phyloP scores from a whole-genome alignment of 1,140 invertebrate species.

The Aphaenogaster ashmeadi region DNA sequence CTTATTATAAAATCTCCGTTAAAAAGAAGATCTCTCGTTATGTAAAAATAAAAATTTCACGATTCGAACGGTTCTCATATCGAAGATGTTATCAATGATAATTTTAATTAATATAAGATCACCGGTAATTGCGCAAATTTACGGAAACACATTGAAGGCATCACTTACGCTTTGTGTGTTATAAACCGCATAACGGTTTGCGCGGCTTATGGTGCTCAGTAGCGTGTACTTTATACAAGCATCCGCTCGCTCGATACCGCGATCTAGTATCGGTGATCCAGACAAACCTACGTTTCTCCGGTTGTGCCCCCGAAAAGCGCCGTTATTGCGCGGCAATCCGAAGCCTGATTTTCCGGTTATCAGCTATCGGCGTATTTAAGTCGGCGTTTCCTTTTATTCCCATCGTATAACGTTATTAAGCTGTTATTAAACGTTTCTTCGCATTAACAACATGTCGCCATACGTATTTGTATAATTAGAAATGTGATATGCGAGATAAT shows the following conservation, averaged over 20 bases:
- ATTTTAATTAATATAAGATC: constrained; percentile 52
- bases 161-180: constrained; percentile 71
- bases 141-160: constrained; percentile 62
- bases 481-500: not conserved
- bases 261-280: constrained; percentile 62
- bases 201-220: constrained; percentile 64
- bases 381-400: not conserved
- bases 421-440: not conserved
- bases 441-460: not conserved
- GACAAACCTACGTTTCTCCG: constrained; percentile 37
- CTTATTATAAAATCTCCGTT: not conserved
- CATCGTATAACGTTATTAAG: not conserved
- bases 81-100: constrained; percentile 8
- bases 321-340: constrained; percentile 19
- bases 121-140: constrained; percentile 35
- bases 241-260: constrained; percentile 62
- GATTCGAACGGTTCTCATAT: not conserved
- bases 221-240: constrained; percentile 58
- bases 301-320: constrained; percentile 33
- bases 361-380: not conserved
- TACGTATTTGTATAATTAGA: not conserved
- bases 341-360: constrained; percentile 30
- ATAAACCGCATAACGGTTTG: constrained; percentile 72
- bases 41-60: not conserved
- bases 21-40: not conserved